These are phyloP conservation scores for Omphaloscelis lunosa DNA, from an alignment of 2,888 invertebrate species.

Conservation along the genomic window DNA sequence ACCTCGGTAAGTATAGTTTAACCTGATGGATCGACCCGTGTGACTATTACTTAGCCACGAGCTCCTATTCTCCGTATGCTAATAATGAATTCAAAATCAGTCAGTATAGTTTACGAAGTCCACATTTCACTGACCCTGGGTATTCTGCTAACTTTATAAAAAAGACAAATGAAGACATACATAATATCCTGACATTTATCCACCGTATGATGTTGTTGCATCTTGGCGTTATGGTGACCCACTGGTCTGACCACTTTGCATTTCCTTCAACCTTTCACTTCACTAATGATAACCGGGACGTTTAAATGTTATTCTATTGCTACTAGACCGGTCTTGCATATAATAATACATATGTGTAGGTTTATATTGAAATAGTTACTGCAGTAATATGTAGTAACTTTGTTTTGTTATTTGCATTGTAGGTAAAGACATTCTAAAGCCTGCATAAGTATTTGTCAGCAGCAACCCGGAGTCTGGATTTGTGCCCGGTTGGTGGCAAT, in stretches of 20 bases:
- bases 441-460: no score
- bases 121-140: neutral
- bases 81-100: neutral
- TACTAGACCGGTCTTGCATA: slow-evolving; percentile 25
- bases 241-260: slow-evolving; percentile 41
- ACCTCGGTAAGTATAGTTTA: neutral
- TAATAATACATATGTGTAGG: neutral
- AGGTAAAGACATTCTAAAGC: neutral
- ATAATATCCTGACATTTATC: slow-evolving; percentile 20
- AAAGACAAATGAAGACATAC: neutral
- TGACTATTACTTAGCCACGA: neutral
- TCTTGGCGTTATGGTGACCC: slow-evolving; percentile 19
- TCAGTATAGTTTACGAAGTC: neutral
- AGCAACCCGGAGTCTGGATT: neutral
- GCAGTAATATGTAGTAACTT: neutral
- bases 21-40: neutral
- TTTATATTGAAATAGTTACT: slow-evolving; percentile 13
- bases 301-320: slow-evolving; percentile 27
- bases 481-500: neutral
- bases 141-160: neutral
- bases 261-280: slow-evolving; percentile 55
- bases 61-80: neutral
- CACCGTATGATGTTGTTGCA: neutral
- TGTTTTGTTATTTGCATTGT: neutral
- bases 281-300: slow-evolving; percentile 21